These are phyloP conservation scores for Anoplopoma fimbria DNA, from an alignment of 2,113 vertebrate genomes.

Conservation along the genomic window DNA sequence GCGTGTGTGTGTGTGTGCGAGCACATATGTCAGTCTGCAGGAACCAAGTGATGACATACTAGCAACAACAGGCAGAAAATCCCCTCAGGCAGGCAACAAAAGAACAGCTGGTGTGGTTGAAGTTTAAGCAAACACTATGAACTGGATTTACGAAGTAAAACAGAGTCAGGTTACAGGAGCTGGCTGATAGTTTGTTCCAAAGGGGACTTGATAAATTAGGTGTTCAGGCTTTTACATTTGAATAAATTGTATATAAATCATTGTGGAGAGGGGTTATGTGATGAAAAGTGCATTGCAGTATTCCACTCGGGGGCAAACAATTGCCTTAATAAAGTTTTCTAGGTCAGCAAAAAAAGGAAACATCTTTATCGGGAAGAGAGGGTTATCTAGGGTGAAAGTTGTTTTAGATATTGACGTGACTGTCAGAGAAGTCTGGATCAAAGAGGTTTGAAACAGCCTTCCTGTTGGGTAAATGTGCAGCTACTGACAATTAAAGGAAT, in stretches of 20 bases:
- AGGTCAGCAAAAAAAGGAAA: slow-evolving; percentile 58
- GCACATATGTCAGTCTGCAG: slow-evolving; percentile 51
- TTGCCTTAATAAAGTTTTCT: slow-evolving; percentile 61
- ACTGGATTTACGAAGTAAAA: slow-evolving; percentile 53
- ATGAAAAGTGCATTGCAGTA: slow-evolving; percentile 40
- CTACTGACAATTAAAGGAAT: slow-evolving; percentile 48
- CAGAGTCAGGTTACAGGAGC: slow-evolving; percentile 27
- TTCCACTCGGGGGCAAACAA: slow-evolving; percentile 59
- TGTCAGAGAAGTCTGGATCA: slow-evolving; percentile 63
- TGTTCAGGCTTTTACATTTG: slow-evolving; percentile 4
- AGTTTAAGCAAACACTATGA: slow-evolving; percentile 48
- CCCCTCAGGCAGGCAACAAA: slow-evolving; percentile 42
- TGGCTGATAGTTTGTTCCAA: slow-evolving; percentile 27
- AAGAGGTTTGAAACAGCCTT: slow-evolving; percentile 56
- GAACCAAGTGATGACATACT: slow-evolving; percentile 58
- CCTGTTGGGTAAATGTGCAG: slow-evolving; percentile 52
- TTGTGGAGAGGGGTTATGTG: slow-evolving; percentile 10
- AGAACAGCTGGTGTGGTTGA: slow-evolving; percentile 62
- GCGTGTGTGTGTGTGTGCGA: not conserved
- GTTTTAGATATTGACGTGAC: slow-evolving; percentile 51
- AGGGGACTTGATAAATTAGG: slow-evolving; percentile 38
- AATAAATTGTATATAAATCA: slow-evolving; percentile 30
- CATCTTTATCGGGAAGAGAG: slow-evolving; percentile 28
- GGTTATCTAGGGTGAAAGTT: slow-evolving; percentile 54
- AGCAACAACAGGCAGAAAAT: slow-evolving; percentile 49